phyloP scores from a whole-genome alignment of 2,113 vertebrate species.

The Thinocorus orbignyianus region DNA sequence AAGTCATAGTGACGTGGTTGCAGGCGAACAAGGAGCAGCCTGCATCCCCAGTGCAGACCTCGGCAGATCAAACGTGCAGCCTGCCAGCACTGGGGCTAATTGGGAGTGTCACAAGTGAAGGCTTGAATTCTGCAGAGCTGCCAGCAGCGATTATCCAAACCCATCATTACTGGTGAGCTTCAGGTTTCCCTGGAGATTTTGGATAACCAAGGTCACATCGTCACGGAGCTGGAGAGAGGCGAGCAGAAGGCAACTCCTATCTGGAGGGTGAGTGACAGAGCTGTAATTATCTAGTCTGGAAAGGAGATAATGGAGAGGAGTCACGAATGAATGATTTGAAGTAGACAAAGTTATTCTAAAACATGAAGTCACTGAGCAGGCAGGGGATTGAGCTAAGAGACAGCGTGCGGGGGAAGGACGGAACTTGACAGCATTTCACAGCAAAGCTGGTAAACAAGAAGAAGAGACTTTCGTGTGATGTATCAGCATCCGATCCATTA shows the following conservation, averaged over 20 bases:
- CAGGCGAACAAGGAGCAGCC: neutral
- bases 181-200: slow-evolving; percentile 46
- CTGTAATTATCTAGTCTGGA: slow-evolving; percentile 1
- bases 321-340: neutral
- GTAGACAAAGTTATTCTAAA: neutral
- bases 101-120: neutral
- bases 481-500: neutral
- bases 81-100: neutral
- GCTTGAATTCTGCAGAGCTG: neutral
- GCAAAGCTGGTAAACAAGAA: neutral
- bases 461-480: neutral
- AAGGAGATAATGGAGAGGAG: slow-evolving; percentile 1
- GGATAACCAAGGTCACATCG: slow-evolving; percentile 1
- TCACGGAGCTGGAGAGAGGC: neutral
- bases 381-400: neutral
- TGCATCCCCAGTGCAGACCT: neutral
- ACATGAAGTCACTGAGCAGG: neutral
- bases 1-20: neutral
- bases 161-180: neutral
- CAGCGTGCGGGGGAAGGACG: accelerated
- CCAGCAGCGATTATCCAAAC: slow-evolving; percentile 12
- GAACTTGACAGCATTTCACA: neutral
- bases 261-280: neutral
- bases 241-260: neutral
- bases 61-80: neutral